A percentile compares a stretch with the other conserved stretches of the same genome.
Conservation (phyloP, 2,113 vertebrate genomes). For the Sus scrofa region T2T-Sscrofa CM000824.6:30880501-30881000, state of each 20-base stretch:
- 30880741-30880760: neutral
- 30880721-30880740: neutral
- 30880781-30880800: neutral
- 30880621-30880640: neutral
- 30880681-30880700: neutral
- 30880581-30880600: neutral
- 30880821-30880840: neutral
- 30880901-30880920: neutral
- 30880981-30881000: neutral
- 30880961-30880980: neutral
- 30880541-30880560: constrained; percentile 11
- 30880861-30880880: neutral
- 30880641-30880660: neutral
- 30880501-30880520: no score
- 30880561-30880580: no score
- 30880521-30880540: neutral
- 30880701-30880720: neutral
- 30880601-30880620: neutral
- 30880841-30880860: constrained; percentile 3
- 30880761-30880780: neutral
- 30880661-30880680: neutral
- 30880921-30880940: neutral
- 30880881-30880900: neutral
- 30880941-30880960: neutral
- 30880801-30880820: neutral